These are phyloP conservation scores for Benitochromis conjunctus DNA, from an alignment of 2,113 vertebrate genomes.

Conservation along the genomic window DNA sequence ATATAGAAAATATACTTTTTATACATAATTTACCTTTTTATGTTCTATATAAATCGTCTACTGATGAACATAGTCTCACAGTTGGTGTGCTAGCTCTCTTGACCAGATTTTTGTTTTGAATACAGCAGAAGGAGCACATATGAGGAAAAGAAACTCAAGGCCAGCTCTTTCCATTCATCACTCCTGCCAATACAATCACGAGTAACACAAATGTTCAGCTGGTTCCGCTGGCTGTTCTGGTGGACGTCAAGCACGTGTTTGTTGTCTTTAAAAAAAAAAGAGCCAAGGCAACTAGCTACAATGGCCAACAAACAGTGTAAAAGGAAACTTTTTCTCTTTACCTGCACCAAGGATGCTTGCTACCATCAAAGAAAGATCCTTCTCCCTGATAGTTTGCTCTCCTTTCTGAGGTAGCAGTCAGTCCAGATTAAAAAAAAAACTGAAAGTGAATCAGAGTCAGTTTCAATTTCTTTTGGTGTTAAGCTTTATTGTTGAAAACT, in stretches of 20 bases:
- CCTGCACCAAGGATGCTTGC: neutral
- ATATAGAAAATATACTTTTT: neutral
- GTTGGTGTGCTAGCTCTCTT: neutral
- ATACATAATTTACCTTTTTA: neutral
- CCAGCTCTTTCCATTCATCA: neutral
- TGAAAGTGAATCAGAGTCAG: constrained; percentile 2
- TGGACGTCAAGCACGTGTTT: neutral
- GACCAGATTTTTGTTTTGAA: neutral
- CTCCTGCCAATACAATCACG: neutral
- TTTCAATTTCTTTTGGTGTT: neutral
- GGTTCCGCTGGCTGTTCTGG: neutral
- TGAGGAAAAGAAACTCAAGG: neutral
- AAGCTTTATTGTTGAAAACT: neutral
- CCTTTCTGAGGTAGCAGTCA: neutral
- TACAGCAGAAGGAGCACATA: neutral
- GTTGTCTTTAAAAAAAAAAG: neutral
- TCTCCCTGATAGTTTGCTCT: neutral
- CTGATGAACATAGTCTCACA: neutral
- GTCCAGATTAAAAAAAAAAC: neutral
- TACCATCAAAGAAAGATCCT: constrained; percentile 4
- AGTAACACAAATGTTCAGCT: neutral
- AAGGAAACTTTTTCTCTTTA: neutral
- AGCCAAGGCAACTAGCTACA: neutral
- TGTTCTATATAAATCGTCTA: neutral
- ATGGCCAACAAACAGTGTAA: constrained; percentile 20